Evolutionary conservation across 2,888 invertebrate genomes (phyloP).

Genomic region (Diploptera punctata): DNA sequence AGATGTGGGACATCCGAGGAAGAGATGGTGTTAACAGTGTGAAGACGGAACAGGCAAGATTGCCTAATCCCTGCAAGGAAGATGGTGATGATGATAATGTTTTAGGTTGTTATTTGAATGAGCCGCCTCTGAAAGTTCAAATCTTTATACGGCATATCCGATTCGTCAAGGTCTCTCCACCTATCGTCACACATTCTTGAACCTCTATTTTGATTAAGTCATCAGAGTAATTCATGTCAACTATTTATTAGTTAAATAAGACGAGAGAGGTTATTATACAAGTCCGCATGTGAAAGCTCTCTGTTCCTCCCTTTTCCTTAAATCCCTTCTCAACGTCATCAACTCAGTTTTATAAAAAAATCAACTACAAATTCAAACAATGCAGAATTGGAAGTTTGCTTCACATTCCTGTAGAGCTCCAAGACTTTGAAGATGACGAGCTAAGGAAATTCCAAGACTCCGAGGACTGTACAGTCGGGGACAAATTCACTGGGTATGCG

Average conservation of each 20-base stretch:
- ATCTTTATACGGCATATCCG: neutral
- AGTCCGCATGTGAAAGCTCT: neutral
- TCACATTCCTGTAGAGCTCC: slow-evolving; percentile 28
- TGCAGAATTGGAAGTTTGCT: slow-evolving; percentile 34
- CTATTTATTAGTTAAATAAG: neutral
- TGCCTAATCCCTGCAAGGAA: too few relatives aligned
- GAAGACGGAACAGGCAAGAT: too few relatives aligned
- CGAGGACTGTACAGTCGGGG: slow-evolving; percentile 27
- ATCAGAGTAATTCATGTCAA: slow-evolving; percentile 1
- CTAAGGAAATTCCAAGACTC: slow-evolving; percentile 39
- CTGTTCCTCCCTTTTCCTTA: neutral
- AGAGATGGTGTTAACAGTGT: too few relatives aligned
- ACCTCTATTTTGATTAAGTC: slow-evolving; percentile 4
- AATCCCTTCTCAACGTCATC: neutral
- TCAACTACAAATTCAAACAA: slow-evolving; percentile 37
- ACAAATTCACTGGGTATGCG: too few relatives aligned
- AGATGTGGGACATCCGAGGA: too few relatives aligned
- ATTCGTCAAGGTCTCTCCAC: neutral
- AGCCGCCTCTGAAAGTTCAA: neutral
- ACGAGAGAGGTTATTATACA: neutral
- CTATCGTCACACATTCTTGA: neutral
- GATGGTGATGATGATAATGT: too few relatives aligned
- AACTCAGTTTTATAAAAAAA: slow-evolving; percentile 3
- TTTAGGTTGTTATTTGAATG: too few relatives aligned
- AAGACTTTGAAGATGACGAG: slow-evolving; percentile 37